A percentile compares a stretch with the other conserved stretches of the same genome.
Evolutionary conservation across 2,113 vertebrate species (phyloP).

Genomic region (Mola mola): DNA sequence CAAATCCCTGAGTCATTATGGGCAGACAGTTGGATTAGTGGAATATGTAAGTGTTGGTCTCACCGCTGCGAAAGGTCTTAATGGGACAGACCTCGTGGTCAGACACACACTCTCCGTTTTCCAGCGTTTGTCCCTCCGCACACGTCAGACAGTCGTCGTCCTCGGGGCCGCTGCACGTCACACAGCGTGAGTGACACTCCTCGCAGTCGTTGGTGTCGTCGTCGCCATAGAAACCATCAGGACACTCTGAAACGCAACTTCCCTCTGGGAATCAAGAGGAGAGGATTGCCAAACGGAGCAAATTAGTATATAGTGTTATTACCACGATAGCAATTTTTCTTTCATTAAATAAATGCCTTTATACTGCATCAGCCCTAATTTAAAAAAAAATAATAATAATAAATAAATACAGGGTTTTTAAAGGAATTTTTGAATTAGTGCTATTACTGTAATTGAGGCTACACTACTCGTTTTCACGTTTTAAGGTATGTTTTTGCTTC

Average conservation of each 20-base stretch:
- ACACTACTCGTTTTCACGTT: too few species aligned
- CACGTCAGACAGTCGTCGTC: conserved; percentile 82
- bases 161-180: conserved; percentile 80
- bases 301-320: too few species aligned
- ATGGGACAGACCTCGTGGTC: conserved; percentile 50
- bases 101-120: conserved; percentile 77
- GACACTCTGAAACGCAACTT: conserved; percentile 72
- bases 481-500: too few species aligned
- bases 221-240: conserved; percentile 78
- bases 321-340: too few species aligned
- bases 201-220: conserved; percentile 84
- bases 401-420: too few species aligned
- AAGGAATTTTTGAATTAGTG: too few species aligned
- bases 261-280: conserved; percentile 78
- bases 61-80: conserved; percentile 84
- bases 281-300: neutral
- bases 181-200: conserved; percentile 85
- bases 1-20: conserved; percentile 74
- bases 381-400: too few species aligned
- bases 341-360: too few species aligned
- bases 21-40: conserved; percentile 56
- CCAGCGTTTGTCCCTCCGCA: conserved; percentile 50
- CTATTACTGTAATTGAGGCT: too few species aligned
- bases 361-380: too few species aligned
- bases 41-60: conserved; percentile 58